Percentiles rank a stretch among this genome's conserved stretches.
phyloP scores from a whole-genome alignment of 1,140 invertebrate genomes.

The Brachionus calyciflorus region DNA sequence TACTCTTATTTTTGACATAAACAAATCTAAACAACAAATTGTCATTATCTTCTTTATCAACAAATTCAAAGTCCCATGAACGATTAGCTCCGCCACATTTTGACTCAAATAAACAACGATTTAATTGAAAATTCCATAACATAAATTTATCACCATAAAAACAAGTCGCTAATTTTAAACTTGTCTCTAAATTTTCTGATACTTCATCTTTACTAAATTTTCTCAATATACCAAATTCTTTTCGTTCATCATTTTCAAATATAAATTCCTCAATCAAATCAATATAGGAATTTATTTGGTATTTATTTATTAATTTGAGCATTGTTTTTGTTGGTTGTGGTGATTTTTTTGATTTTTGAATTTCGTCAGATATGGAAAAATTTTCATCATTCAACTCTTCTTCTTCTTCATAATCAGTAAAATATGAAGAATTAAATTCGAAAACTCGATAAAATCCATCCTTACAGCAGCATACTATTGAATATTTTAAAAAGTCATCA shows the following conservation, averaged over 20 bases:
- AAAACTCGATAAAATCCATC: constrained; percentile 44
- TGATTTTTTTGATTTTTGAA: neutral
- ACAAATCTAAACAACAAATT: constrained; percentile 23
- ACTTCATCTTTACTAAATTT: neutral
- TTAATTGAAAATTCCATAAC: constrained; percentile 33
- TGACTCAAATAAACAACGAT: constrained; percentile 11
- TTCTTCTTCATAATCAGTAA: neutral
- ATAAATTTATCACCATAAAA: constrained; percentile 46
- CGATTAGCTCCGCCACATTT: constrained; percentile 33
- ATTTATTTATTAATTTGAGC: constrained; percentile 42
- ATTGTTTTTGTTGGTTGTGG: neutral
- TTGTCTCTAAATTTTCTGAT: neutral
- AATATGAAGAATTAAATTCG: neutral
- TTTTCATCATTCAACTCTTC: neutral
- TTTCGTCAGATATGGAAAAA: neutral
- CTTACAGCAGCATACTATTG: constrained; percentile 17
- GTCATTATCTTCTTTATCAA: neutral
- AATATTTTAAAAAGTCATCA: neutral
- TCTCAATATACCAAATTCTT: neutral
- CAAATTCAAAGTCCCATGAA: constrained; percentile 41
- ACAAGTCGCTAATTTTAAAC: constrained; percentile 8
- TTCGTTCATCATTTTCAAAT: constrained; percentile 1
- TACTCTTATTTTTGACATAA: constrained; percentile 40
- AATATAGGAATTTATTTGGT: constrained; percentile 41
- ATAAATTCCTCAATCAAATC: constrained; percentile 38